A percentile compares a stretch with the other conserved stretches of the same genome.
These are phyloP conservation scores for Crax fasciolata DNA, from an alignment of 2,797 vertebrate genomes.

Conservation along the genomic window DNA sequence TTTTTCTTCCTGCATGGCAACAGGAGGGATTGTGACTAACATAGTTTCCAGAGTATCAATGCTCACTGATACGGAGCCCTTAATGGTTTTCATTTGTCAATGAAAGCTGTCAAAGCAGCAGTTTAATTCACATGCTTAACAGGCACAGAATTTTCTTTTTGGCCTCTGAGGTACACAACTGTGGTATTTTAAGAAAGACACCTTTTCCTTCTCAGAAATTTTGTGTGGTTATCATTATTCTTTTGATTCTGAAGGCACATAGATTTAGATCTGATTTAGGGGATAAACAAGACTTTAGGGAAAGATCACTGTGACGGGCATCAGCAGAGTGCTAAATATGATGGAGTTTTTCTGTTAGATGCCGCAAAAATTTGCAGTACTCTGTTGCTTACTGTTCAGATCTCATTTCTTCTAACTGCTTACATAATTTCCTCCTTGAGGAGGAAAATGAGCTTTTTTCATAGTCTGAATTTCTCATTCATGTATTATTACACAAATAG, in stretches of 20 bases:
- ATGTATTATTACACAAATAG: not conserved
- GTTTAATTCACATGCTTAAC: not conserved
- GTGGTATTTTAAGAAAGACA: slow-evolving; percentile 21
- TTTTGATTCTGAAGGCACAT: slow-evolving; percentile 7
- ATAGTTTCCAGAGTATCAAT: not conserved
- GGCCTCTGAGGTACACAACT: not conserved
- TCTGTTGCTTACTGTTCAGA: slow-evolving; percentile 9
- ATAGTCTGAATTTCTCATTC: not conserved
- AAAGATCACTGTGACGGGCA: slow-evolving; percentile 27
- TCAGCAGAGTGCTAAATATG: slow-evolving; percentile 48
- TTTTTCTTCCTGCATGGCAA: not conserved
- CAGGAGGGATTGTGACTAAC: not conserved
- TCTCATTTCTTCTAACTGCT: not conserved
- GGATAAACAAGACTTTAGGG: slow-evolving; percentile 49
- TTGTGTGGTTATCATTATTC: slow-evolving; percentile 47
- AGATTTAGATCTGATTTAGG: not conserved
- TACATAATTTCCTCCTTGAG: not conserved
- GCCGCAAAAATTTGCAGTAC: slow-evolving; percentile 22
- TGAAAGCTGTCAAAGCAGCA: not conserved
- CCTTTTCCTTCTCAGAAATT: slow-evolving; percentile 24
- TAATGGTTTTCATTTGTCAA: not conserved
- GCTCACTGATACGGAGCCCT: not conserved
- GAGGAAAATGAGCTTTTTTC: slow-evolving; percentile 17
- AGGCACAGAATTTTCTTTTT: slow-evolving; percentile 25
- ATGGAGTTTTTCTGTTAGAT: slow-evolving; percentile 42